These are phyloP conservation scores for Mustela nigripes DNA, from an alignment of 2,113 vertebrate genomes.

Conservation along the genomic window DNA sequence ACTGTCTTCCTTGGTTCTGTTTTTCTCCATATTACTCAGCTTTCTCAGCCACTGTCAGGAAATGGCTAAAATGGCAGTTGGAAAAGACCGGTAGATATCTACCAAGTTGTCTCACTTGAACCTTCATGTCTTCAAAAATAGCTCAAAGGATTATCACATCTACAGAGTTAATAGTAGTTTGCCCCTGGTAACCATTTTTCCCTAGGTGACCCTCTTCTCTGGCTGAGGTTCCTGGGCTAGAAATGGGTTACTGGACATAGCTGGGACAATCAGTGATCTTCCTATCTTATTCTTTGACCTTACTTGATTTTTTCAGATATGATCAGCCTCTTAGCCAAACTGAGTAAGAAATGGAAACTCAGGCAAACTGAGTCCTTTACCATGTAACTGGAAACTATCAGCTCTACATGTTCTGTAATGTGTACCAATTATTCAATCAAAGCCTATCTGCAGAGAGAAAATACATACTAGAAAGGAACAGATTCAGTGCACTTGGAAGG, in stretches of 20 bases:
- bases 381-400: neutral
- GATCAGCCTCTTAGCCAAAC: neutral
- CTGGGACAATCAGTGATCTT: neutral
- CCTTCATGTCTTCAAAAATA: neutral
- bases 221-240: neutral
- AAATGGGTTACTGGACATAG: neutral
- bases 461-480: neutral
- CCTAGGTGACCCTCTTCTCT: neutral
- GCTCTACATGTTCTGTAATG: neutral
- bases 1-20: neutral
- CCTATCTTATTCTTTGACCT: neutral
- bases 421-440: neutral
- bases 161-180: neutral
- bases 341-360: neutral
- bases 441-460: neutral
- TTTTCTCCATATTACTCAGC: neutral
- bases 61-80: neutral
- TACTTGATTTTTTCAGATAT: conserved; percentile 8
- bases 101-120: neutral
- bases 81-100: neutral
- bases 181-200: neutral
- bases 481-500: neutral
- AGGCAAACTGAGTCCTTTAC: neutral
- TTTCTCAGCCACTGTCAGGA: neutral
- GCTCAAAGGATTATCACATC: neutral